A percentile compares a stretch with the other conserved stretches of the same genome.
These are phyloP conservation scores for Nephrocerus scutellatus DNA, from an alignment of 2,888 invertebrate species.

Conservation along the genomic window DNA sequence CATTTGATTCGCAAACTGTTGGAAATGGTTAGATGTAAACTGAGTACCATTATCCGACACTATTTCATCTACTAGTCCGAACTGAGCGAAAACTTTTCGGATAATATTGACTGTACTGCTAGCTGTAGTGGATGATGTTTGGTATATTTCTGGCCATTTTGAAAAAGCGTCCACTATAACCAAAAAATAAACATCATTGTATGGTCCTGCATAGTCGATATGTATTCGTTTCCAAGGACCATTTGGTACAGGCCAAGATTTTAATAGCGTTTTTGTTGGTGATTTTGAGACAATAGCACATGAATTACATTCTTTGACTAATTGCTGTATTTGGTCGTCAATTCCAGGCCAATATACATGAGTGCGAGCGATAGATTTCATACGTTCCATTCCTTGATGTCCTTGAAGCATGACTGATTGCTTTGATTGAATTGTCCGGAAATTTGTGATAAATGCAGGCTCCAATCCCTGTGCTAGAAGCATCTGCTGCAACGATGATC, in stretches of 20 bases:
- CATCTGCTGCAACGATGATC: no score
- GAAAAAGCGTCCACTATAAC: slow-evolving; percentile 15
- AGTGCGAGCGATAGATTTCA: slow-evolving; percentile 8
- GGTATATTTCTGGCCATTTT: slow-evolving; percentile 17
- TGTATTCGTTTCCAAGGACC: slow-evolving; percentile 39
- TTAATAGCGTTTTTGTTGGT: slow-evolving; percentile 20
- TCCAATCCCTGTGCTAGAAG: no score
- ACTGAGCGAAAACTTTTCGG: no score
- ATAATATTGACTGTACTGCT: no score
- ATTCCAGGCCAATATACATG: slow-evolving; percentile 30
- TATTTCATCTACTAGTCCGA: no score
- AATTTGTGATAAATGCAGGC: no score
- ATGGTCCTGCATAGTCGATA: slow-evolving; percentile 44
- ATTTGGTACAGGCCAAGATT: slow-evolving; percentile 23
- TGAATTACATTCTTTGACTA: slow-evolving; percentile 19
- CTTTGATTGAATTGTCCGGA: no score
- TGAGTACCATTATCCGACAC: no score
- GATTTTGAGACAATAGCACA: slow-evolving; percentile 25
- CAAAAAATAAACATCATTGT: slow-evolving; percentile 3
- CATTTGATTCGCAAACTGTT: no score
- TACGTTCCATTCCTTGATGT: not conserved
- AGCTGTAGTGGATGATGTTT: no score
- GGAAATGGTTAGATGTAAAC: no score
- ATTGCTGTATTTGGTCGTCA: slow-evolving; percentile 26
- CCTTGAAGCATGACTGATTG: slow-evolving; percentile 21